Base-by-base conservation (phyloP, 1,140 invertebrate genomes). In the Ceratina calcarata region DNA sequence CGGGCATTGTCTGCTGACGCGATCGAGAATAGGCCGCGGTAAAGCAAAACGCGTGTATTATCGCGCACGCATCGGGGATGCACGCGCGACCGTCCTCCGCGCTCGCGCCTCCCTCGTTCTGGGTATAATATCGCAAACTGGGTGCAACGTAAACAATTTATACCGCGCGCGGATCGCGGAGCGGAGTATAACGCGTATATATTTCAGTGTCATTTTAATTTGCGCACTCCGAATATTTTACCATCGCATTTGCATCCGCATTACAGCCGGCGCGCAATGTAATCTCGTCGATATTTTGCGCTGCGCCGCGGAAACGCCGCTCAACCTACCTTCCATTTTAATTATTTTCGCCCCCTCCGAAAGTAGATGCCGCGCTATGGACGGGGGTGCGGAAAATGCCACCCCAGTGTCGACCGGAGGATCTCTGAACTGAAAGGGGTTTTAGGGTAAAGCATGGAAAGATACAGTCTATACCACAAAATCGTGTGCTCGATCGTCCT, bases 121-220 rank as follows among this genome's bases (percentile, higher is more conserved):
- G 80, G 78, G 84, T 88, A 90, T 91, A 88, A 90, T 90, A 90
- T 88, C 86, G 83, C 82, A 69, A 87, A 83, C 86, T 84, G 82
- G 83, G 64, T 78, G 84, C 87, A 85, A 87, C 84, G 87, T 89
- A 90, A 91, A 91, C 91, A 92, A 91, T 92, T 91, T 91, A 87
- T 89, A 89, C 87, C 27, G 67, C 60, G 45, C 20, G 73, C 55
- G 62, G 57, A 70, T 68, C 3, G 16, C 77, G 82, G 75, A 79
- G 70, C 73, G n/a, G n/a, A 73, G 55, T 57, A 57, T 57, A 57
- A 67, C 82, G 74, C 86, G 83, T 91, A 91, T 91, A 91, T 90
- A 91, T 91, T 91, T 92, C 87, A 89, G 89, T 90, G 89, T 92
- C 90, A 92, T 92, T 92, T 91, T 92, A 91, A 92, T 92, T 92